These are phyloP conservation scores for Didymodactylos carnosus DNA, from an alignment of 2,888 invertebrate species.

Conservation along the genomic window DNA sequence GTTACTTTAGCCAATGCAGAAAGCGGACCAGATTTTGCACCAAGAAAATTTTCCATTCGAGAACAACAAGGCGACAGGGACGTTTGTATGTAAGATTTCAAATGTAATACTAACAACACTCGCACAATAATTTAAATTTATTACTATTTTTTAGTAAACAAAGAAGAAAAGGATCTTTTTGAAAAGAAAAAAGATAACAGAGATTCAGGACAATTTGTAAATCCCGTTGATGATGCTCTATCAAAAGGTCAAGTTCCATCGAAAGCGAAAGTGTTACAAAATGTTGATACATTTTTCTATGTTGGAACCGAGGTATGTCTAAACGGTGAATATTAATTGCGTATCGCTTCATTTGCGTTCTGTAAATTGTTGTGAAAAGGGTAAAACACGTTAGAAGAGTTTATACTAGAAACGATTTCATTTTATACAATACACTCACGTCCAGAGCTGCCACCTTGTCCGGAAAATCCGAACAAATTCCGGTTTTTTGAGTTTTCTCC, in stretches of 20 bases:
- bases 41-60: constrained; percentile 29
- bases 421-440: too few relatives aligned
- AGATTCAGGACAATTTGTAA: constrained; percentile 9
- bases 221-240: constrained; percentile 1
- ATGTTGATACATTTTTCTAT: constrained; percentile 30
- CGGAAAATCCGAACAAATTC: too few relatives aligned
- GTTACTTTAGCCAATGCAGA: constrained; percentile 30
- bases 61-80: constrained; percentile 29
- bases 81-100: constrained; percentile 19
- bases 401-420: too few relatives aligned
- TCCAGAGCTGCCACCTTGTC: too few relatives aligned
- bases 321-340: too few relatives aligned
- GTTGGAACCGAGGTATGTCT: constrained; percentile 31
- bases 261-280: constrained; percentile 19
- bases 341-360: too few relatives aligned
- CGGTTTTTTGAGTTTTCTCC: too few relatives aligned
- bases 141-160: constrained; percentile 19
- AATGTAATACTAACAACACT: not conserved
- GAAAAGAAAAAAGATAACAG: constrained; percentile 14
- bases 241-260: not conserved
- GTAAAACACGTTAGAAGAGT: too few relatives aligned
- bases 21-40: constrained; percentile 31
- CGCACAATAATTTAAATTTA: not conserved
- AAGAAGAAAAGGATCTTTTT: constrained; percentile 19
- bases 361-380: too few relatives aligned